These are phyloP conservation scores for Cataglyphis altisquamis DNA, from an alignment of 2,888 invertebrate species.

Conservation along the genomic window DNA sequence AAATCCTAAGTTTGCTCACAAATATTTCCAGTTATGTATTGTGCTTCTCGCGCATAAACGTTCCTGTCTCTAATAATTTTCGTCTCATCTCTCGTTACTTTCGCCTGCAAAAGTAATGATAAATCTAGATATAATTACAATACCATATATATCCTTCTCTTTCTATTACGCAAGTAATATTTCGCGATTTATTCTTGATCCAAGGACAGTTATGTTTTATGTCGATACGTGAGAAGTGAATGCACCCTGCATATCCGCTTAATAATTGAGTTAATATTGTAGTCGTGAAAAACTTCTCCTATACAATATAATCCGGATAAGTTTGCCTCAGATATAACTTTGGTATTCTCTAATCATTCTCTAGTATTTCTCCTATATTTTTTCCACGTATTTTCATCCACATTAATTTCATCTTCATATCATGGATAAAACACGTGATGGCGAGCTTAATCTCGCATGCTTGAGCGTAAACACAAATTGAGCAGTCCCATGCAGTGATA, in stretches of 20 bases:
- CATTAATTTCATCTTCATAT: background rate
- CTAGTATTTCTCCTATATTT: background rate
- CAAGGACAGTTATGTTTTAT: slow-evolving; percentile 17
- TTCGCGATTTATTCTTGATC: slow-evolving; percentile 18
- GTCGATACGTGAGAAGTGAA: slow-evolving; percentile 51
- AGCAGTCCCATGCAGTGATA: background rate
- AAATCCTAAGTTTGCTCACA: background rate
- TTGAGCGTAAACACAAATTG: background rate
- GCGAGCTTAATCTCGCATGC: background rate
- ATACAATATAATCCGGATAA: background rate
- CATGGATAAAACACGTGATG: background rate
- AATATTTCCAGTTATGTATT: too few relatives aligned
- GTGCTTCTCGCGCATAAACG: background rate
- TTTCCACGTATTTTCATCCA: background rate
- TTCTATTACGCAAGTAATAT: slow-evolving; percentile 14
- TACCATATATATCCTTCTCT: slow-evolving; percentile 1
- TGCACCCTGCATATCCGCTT: slow-evolving; percentile 57
- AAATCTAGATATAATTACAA: slow-evolving; percentile 60
- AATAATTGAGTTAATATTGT: slow-evolving; percentile 31
- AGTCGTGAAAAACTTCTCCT: slow-evolving; percentile 9
- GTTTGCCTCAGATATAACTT: background rate
- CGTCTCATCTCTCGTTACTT: slow-evolving; percentile 63
- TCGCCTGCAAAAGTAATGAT: slow-evolving; percentile 74
- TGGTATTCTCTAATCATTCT: background rate
- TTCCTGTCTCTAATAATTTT: background rate